Evolutionary conservation across 2,888 invertebrate genomes (phyloP).

Genomic region (Ditylenchus weischeri): DNA sequence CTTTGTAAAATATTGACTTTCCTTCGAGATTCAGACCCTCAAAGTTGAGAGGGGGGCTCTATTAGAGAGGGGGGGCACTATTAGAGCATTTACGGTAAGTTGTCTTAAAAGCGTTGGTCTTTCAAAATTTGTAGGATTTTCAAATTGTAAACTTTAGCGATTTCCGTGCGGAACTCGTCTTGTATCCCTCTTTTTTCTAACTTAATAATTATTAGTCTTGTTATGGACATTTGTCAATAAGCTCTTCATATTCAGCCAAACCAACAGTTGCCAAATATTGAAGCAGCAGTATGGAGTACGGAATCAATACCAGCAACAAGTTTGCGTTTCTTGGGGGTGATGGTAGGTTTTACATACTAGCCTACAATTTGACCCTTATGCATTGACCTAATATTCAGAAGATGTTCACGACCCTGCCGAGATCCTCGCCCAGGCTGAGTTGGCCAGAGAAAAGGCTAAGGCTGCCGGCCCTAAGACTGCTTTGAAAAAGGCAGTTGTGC

Average conservation of each 20-base stretch:
- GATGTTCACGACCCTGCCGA: constrained; percentile 27
- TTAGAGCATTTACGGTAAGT: too few relatives aligned
- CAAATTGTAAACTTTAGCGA: too few relatives aligned
- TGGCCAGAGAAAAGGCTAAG: constrained; percentile 20
- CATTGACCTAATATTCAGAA: constrained; percentile 15
- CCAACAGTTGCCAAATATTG: neutral
- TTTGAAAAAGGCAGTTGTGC: constrained; percentile 6
- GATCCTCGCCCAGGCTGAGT: constrained; percentile 21
- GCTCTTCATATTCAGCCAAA: neutral
- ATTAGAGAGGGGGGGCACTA: too few relatives aligned
- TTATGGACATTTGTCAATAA: neutral
- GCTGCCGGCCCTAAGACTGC: constrained; percentile 17
- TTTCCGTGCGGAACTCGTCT: too few relatives aligned
- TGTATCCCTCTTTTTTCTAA: too few relatives aligned
- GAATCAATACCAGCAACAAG: constrained; percentile 24
- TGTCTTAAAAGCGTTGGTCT: too few relatives aligned
- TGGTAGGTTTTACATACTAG: constrained; percentile 16
- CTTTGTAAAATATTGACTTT: too few relatives aligned
- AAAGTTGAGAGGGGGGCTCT: too few relatives aligned
- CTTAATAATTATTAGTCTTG: too few relatives aligned
- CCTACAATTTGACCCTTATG: neutral
- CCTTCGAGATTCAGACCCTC: too few relatives aligned
- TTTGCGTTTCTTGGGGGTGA: constrained; percentile 28
- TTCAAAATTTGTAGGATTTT: too few relatives aligned
- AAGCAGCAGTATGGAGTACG: constrained; percentile 27